Percentiles rank a stretch among this genome's conserved stretches.
phyloP scores from a whole-genome alignment of 2,797 vertebrate species.

The Diceros bicornis region DNA sequence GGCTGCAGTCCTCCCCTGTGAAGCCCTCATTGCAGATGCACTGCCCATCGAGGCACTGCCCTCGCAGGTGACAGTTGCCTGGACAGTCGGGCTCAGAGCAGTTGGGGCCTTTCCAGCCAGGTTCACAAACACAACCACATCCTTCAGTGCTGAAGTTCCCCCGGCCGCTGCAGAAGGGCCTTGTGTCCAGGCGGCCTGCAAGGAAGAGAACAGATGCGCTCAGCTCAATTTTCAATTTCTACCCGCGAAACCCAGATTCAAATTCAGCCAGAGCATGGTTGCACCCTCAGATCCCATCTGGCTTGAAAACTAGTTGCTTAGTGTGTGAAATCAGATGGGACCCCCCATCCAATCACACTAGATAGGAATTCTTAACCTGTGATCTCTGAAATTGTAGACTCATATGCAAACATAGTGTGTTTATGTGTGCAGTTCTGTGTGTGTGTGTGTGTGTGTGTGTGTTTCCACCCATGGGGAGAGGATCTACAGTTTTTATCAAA shows the following conservation, averaged over 20 bases:
- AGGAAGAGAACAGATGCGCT: background rate
- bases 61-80: slow-evolving; percentile 84
- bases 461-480: background rate
- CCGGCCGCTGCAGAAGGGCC: slow-evolving; percentile 95
- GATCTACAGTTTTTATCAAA: background rate
- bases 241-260: background rate
- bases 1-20: slow-evolving; percentile 94
- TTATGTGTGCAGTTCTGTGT: background rate
- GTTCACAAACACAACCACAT: slow-evolving; percentile 90
- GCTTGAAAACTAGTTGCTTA: background rate
- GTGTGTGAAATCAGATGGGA: background rate
- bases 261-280: background rate
- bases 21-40: slow-evolving; percentile 95
- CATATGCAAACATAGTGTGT: background rate
- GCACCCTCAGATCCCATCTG: background rate
- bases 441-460: background rate
- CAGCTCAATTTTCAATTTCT: background rate
- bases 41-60: slow-evolving; percentile 89
- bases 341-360: background rate
- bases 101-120: slow-evolving; percentile 92
- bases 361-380: background rate
- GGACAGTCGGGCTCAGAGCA: slow-evolving; percentile 89
- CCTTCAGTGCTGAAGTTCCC: slow-evolving; percentile 95
- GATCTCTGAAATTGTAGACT: background rate
- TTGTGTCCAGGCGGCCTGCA: slow-evolving; percentile 94